Conservation (phyloP, 2,888 invertebrate genomes). For the Heliconius ismenius region DNA sequence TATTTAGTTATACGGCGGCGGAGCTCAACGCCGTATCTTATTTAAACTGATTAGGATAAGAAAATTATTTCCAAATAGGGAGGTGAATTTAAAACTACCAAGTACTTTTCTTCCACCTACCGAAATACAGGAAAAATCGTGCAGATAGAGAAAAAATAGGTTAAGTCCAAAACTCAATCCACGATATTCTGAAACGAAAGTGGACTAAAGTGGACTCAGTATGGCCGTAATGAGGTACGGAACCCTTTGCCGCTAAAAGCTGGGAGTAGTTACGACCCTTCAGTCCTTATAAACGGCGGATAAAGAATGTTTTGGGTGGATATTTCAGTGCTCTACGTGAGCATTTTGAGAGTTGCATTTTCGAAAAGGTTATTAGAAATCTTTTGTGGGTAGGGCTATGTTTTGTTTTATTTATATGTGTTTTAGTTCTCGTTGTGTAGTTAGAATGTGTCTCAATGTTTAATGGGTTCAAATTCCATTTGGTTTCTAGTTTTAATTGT, state of each 20-base stretch:
- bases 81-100: neutral
- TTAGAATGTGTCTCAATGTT: neutral
- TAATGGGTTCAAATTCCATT: neutral
- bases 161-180: slow-evolving; percentile 21
- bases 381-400: neutral
- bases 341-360: slow-evolving; percentile 7
- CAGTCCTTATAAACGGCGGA: slow-evolving; percentile 57
- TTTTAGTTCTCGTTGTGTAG: neutral
- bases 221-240: slow-evolving; percentile 54
- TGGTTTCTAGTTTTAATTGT: too few species aligned
- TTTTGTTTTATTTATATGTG: neutral
- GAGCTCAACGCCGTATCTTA: too few species aligned
- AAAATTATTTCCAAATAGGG: too few species aligned
- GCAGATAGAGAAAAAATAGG: neutral
- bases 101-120: neutral
- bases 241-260: slow-evolving; percentile 59
- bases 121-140: neutral
- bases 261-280: slow-evolving; percentile 57
- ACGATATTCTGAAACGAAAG: slow-evolving; percentile 48
- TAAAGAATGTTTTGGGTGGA: slow-evolving; percentile 51
- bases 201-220: slow-evolving; percentile 50
- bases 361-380: neutral
- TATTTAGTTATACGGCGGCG: too few species aligned
- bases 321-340: slow-evolving; percentile 3
- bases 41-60: too few species aligned